Base-by-base conservation (phyloP, 1,140 invertebrate genomes). In the Drosophila ananassae region DNA sequence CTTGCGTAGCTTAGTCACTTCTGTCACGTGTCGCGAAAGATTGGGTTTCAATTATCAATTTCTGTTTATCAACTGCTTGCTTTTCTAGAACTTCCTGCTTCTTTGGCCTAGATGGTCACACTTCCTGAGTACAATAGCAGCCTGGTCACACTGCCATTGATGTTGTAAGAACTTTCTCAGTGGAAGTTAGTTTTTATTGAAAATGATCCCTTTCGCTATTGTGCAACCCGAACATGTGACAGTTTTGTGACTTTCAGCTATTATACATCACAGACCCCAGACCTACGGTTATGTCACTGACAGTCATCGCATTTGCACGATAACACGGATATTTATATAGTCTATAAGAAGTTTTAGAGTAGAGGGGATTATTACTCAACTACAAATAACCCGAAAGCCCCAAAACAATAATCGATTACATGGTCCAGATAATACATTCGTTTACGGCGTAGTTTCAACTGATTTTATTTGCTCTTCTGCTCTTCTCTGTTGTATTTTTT, bases 361-460 rank as follows among this genome's bases (percentile, higher is more conserved):
- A 44, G 25, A 28, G 13, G 41, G 5, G 41, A 21, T 44, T 44
- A 44, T 34, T 56, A n/a, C 9, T 50, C 12, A 50, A 50, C 22
- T 25, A 10, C 25, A 6, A 28, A 28, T 17, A 28, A 5, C 12
- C 4, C 22, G 32, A 32, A 32, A 32, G 32, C 32, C 32, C 22
- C 34, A 32, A 25, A 3, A 28, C 28, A 12, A 46, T 63, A 25
- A n/a, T 48, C 12, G 12, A 30, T 39, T 57, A 57, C 25, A 9
- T 12, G 9, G 54, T 66, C 50, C 63, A 64, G 63, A 62, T 66
- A 62, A 66, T 66, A 32, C 30, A 12, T 22, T 9, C 30, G 61
- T 48, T 66, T 63, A 25, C 62, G 57, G 48, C 32, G 58, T 13
- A 28, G 24, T 32, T 59, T 10, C 3, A n/a, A 37, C 17, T 17